Percentiles rank a stretch among this genome's conserved stretches.
Conservation (phyloP, 2,888 invertebrate species). For the Monochamus alternatus region DNA sequence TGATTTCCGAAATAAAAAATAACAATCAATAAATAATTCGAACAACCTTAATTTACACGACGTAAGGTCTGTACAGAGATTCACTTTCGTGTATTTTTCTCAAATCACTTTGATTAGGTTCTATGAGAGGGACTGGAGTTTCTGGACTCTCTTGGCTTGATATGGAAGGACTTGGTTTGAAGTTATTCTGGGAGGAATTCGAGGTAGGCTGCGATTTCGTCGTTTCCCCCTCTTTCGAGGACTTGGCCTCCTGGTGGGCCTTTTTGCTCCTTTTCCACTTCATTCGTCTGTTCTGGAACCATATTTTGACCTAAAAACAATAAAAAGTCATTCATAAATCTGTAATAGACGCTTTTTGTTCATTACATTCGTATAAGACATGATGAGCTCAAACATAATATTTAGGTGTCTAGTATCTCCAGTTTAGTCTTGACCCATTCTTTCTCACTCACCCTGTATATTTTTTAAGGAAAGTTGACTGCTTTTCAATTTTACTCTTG, state of each 20-base stretch:
- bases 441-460: too few relatives aligned
- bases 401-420: too few relatives aligned
- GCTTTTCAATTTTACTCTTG: too few relatives aligned
- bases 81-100: slow-evolving; percentile 68
- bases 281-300: slow-evolving; percentile 99
- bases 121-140: slow-evolving; percentile 49
- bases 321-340: background rate
- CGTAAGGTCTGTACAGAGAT: slow-evolving; percentile 72
- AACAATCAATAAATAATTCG: background rate
- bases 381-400: too few relatives aligned
- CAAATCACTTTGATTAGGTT: slow-evolving; percentile 52
- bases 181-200: slow-evolving; percentile 51
- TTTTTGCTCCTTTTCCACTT: slow-evolving; percentile 99
- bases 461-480: too few relatives aligned
- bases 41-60: slow-evolving; percentile 63
- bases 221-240: slow-evolving; percentile 64
- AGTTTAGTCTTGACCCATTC: too few relatives aligned
- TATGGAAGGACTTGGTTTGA: slow-evolving; percentile 52
- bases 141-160: slow-evolving; percentile 53
- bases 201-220: slow-evolving; percentile 58
- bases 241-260: slow-evolving; percentile 90
- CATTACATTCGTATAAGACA: too few relatives aligned
- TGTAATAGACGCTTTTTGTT: background rate
- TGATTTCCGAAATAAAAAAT: slow-evolving; percentile 13
- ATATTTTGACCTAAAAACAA: slow-evolving; percentile 90